Base-by-base conservation (phyloP, 2,113 vertebrate genomes). In the Phoxinus phoxinus region DNA sequence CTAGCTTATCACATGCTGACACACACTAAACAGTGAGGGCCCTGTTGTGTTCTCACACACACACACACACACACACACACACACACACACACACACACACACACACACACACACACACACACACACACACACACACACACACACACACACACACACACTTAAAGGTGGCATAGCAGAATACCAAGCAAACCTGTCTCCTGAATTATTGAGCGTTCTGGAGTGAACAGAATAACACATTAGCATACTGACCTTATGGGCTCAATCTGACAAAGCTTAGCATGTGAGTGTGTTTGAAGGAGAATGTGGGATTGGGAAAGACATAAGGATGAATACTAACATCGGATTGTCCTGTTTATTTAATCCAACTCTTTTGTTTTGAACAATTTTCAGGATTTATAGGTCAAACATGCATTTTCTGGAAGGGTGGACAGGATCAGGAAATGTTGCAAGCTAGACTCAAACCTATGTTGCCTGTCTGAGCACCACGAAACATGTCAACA, bases 171-270 rank as follows among this genome's bases (percentile, higher is more conserved):
- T 79, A 71, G 84, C 77, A 85, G 86, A 84, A 84, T 84, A 88
- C 87, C 85, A 87, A 91, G 85, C 83, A 90, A 89, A 86, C 90
- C 87, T 44, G 84, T 87, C 86, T 89, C 30, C 82, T 91, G 90
- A 88, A 91, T 89, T 88, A 91, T 91, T 91, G 84, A 91, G 85
- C 69, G 15, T 44, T 77, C 87, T 65, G 82, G 84, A 88, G 87
- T 84, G 84, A 87, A 83, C 73, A 51, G 87, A 76, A 83, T 51
- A 61, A 71, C 84, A 86, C 48, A 85, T 91, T 91, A 91, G 86
- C 87, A 89, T 87, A 89, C 61, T 81, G 86, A 87, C 87, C 89
- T 84, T 85, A 80, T 82, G 87, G 84, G 83, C 79, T 79, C 83
- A 85, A 87, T 87, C 86, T 89, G 90, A 85, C 63, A 59, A 41